Percentiles rank a stretch among this genome's conserved stretches.
phyloP scores from a whole-genome alignment of 2,888 invertebrate species.

The Phaonia tiefii region DNA sequence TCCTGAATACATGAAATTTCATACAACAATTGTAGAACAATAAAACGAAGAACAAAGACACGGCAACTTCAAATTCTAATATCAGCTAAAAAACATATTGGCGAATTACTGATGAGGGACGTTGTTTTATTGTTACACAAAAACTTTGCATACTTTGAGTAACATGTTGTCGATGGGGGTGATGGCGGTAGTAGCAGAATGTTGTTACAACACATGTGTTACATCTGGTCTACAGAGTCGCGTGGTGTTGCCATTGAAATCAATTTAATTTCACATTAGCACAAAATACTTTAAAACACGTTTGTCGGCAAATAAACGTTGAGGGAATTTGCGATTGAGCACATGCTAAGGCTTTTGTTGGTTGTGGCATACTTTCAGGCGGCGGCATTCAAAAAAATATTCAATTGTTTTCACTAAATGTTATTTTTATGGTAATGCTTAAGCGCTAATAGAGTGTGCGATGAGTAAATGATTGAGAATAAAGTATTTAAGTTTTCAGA shows the following conservation, averaged over 20 bases:
- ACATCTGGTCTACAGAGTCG: neutral
- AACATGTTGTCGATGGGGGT: neutral
- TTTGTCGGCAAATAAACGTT: slow-evolving; percentile 32
- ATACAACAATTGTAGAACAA: slow-evolving; percentile 24
- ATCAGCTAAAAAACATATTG: slow-evolving; percentile 54
- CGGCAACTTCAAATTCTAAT: slow-evolving; percentile 32
- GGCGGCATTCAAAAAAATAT: neutral
- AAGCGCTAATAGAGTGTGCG: slow-evolving; percentile 45
- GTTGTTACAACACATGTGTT: neutral
- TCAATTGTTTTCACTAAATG: slow-evolving; percentile 12
- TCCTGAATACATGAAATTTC: too few relatives aligned
- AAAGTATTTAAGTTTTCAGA: too few relatives aligned
- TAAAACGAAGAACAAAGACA: neutral
- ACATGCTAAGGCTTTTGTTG: neutral
- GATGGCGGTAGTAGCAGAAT: neutral
- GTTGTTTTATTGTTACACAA: neutral
- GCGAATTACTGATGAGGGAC: slow-evolving; percentile 49
- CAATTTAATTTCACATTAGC: slow-evolving; percentile 56
- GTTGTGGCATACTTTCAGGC: neutral
- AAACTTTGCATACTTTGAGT: neutral
- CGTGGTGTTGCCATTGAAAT: neutral
- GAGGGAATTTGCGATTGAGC: neutral
- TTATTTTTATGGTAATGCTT: slow-evolving; percentile 40
- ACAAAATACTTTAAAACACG: slow-evolving; percentile 23
- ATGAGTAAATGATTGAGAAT: slow-evolving; percentile 18